Percentiles rank a stretch among this genome's conserved stretches.
Conservation (phyloP, 1,140 invertebrate species). For the Diachasma alloeum region DNA sequence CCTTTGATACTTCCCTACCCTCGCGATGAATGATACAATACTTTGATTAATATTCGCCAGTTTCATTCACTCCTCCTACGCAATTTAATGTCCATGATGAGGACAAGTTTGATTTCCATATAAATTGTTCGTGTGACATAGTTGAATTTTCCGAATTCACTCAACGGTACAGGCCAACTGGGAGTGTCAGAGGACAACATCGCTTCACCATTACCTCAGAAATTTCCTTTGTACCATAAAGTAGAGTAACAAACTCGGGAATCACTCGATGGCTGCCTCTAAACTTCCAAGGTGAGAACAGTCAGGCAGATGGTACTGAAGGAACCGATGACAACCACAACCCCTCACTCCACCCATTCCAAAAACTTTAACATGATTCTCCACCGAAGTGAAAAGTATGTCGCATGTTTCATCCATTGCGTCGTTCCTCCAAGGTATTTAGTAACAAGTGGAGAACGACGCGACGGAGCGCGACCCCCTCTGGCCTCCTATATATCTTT, state of each 20-base stretch:
- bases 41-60: neutral
- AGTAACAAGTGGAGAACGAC: neutral
- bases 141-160: neutral
- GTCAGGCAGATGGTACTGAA: neutral
- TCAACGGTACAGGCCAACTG: neutral
- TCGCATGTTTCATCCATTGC: neutral
- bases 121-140: neutral
- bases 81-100: neutral
- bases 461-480: neutral
- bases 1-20: neutral
- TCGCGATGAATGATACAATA: neutral
- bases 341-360: neutral
- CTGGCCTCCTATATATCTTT: neutral
- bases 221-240: neutral
- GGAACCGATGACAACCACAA: neutral
- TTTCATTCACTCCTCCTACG: neutral
- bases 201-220: neutral
- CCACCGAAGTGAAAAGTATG: neutral
- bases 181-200: neutral
- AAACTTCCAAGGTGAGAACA: neutral
- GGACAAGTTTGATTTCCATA: neutral
- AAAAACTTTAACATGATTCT: neutral
- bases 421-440: neutral
- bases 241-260: neutral
- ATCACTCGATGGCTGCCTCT: neutral